Base-by-base conservation (phyloP, 2,888 invertebrate species). In the Hyles lineata region DNA sequence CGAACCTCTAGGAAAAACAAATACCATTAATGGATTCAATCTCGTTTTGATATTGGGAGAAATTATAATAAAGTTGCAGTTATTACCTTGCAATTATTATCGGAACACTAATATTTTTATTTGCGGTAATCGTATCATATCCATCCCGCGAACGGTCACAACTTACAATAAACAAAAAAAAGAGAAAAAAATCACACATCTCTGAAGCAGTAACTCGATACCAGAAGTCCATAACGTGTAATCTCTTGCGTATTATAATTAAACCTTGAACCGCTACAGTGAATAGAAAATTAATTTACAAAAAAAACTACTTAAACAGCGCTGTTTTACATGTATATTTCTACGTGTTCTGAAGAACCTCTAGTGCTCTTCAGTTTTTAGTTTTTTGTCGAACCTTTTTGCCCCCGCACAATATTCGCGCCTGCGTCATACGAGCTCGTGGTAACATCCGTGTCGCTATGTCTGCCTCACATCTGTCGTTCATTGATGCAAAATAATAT, bases 371-470 rank as follows among this genome's bases (percentile, higher is more conserved):
- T 63, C 62, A 62, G 0, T 43, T 43, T n/a, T 63, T 63, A 23
- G 23, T 67, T 67, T 67, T 50, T 67, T 67, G 43, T 50, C 21
- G 23, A 50, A 17, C 50, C 50, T 67, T 67, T 67, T 67, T 67
- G 67, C 23, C 50, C 7, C 50, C 43, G 67, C 50, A 50, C 50
- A 23, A 50, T 67, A 63, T 73, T 55, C 50, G 63, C 62, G 73
- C 73, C 74, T 76, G 76, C 74, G 73, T 77, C 75, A 73, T 73
- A 75, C 61, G 62, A 61, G 74, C 76, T 78, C 72, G 60, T 74
- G 73, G 70, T 72, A 74, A 67, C 77, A 80, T 78, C 80, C 78
- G 78, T 76, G 78, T 74, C 71, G 75, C 72, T 50, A 71, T 67
- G 55, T 70, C 74, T 77, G 75, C 76, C 77, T 72, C 74, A 72